Evolutionary conservation across 1,140 invertebrate species (phyloP), one percentile per base, ranked within the genome.

Genomic region (Musca domestica): DNA sequence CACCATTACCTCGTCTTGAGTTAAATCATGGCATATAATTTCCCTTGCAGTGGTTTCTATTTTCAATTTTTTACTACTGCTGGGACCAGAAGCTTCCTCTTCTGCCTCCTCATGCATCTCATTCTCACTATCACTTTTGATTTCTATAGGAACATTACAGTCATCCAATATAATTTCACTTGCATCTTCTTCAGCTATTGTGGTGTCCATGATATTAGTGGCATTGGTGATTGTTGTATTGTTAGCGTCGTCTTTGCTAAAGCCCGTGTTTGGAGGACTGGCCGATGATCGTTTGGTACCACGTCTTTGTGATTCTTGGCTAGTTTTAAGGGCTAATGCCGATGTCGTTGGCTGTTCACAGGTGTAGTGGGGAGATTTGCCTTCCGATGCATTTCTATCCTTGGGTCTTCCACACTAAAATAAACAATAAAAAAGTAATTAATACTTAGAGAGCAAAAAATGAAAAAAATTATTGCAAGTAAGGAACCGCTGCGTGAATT

Each of bases 1-100:
- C 2, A 10, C 6, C 34, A 41, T 41, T 7, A 41, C 34, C 12
- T 41, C 34, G 12, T 41, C 34, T 41, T 41, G 5, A 10, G 34
- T 41, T 10, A 41, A 41, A 12, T 41, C 34, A 41, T 41, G 34
- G 10, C 34, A 17, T 41, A 27, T 6, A 27, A 47, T 19, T 41
- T 52, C 20, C 17, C 25, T 19, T 63, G 23, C 9, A 20, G 58
- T 34, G 7, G 2, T 30, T 25, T 69, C 67, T 10, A 69, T 69
- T 69, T 69, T 69, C n/a, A 65, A 23, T 41, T 69, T 61, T 65
- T 69, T 69, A 30, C 51, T 69, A 46, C 27, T 41, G n/a, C 20
- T 61, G 17, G 56, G 56, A 34, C 56, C 56, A 34, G 27, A 23
- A 34, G 17, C 54, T 9, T 58, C 54, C 25, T 58, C 54, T 14